Conservation (phyloP, 2,797 vertebrate species). For the Chloroceryle inda region DNA sequence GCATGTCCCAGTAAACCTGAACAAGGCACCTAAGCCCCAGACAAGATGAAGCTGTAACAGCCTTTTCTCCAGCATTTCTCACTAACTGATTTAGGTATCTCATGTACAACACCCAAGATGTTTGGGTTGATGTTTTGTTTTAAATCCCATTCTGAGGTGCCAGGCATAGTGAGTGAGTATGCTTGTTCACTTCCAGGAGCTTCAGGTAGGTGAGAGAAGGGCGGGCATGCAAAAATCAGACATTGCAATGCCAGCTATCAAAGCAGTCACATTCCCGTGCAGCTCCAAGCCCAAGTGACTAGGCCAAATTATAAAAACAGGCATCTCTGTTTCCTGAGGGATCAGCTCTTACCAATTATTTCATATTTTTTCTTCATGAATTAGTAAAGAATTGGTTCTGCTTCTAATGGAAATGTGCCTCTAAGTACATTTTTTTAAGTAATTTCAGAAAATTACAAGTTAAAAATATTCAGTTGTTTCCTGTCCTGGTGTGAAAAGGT, state of each 20-base stretch:
- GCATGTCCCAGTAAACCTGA: constrained; percentile 27
- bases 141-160: neutral
- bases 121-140: neutral
- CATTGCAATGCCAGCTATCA: fast-evolving
- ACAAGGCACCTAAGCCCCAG: neutral
- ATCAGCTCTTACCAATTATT: neutral
- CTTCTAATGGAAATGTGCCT: neutral
- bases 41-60: neutral
- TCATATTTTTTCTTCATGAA: neutral
- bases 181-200: neutral
- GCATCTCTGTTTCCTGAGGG: neutral
- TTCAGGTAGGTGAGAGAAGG: neutral
- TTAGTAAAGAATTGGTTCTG: neutral
- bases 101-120: neutral
- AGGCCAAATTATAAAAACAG: neutral
- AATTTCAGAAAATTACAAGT: neutral
- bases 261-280: neutral
- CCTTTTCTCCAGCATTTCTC: neutral
- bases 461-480: neutral
- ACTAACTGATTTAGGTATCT: neutral
- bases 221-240: neutral
- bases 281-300: neutral
- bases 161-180: neutral
- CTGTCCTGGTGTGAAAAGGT: neutral
- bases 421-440: neutral